Evolutionary conservation across 2,113 vertebrate genomes (phyloP).

Genomic region (Haemorhous mexicanus): DNA sequence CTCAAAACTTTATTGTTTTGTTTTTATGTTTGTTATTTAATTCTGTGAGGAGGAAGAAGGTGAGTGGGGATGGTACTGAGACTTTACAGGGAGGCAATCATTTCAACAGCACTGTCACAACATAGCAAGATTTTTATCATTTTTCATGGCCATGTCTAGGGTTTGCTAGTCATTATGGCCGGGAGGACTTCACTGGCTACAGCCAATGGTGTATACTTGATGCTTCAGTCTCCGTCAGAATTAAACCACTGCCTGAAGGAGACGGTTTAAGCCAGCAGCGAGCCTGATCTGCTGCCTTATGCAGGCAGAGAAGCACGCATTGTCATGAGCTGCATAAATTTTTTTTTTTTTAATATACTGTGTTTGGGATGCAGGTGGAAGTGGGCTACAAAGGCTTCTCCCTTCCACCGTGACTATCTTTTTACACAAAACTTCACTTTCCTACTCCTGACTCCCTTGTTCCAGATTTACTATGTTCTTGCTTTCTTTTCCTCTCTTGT

Average conservation of each 20-base stretch:
- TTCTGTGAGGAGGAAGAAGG: not conserved
- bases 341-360: not conserved
- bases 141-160: not conserved
- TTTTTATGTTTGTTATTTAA: not conserved
- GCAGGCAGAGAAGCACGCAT: not conserved
- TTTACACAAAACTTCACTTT: not conserved
- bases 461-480: not conserved
- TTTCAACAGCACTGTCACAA: not conserved
- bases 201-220: not conserved
- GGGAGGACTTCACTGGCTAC: not conserved
- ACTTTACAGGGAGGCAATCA: not conserved
- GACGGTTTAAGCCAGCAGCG: not conserved
- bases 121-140: not conserved
- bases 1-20: not conserved
- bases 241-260: not conserved
- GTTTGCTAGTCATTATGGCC: not conserved
- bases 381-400: not conserved
- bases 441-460: accelerated
- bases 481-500: not conserved
- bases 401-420: not conserved
- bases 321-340: not conserved
- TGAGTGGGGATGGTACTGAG: not conserved
- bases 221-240: not conserved
- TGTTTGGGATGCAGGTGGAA: not conserved
- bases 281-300: not conserved